These are phyloP conservation scores for Eubucco bourcierii DNA, from an alignment of 2,113 vertebrate species.

Conservation along the genomic window DNA sequence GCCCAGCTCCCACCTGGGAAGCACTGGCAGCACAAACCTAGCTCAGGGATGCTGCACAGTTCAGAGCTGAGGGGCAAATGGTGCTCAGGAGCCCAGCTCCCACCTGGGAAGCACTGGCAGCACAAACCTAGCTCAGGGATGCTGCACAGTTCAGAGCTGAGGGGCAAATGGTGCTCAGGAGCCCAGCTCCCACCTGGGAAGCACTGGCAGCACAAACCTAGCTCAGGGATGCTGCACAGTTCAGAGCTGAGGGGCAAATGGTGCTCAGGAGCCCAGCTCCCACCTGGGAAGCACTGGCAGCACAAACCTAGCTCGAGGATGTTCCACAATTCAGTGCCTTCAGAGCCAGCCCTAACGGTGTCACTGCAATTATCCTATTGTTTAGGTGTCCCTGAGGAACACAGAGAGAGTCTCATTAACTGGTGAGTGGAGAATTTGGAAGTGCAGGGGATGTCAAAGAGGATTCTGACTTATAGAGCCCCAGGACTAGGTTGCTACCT, in stretches of 20 bases:
- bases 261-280: background rate
- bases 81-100: too few relatives aligned
- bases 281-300: background rate
- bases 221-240: too few relatives aligned
- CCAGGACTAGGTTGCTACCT: background rate
- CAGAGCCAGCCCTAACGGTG: background rate
- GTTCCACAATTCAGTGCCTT: background rate
- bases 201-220: too few relatives aligned
- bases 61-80: too few relatives aligned
- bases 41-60: too few relatives aligned
- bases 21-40: too few relatives aligned
- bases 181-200: too few relatives aligned
- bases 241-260: background rate
- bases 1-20: too few relatives aligned
- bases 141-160: too few relatives aligned
- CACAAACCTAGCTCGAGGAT: background rate
- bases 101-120: too few relatives aligned
- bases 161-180: too few relatives aligned
- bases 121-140: too few relatives aligned
- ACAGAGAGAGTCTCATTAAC: background rate
- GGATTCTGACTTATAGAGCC: background rate
- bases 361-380: background rate
- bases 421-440: background rate
- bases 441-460: background rate
- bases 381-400: background rate